phyloP scores from a whole-genome alignment of 1,140 invertebrate genomes.

The Microvelia longipes region DNA sequence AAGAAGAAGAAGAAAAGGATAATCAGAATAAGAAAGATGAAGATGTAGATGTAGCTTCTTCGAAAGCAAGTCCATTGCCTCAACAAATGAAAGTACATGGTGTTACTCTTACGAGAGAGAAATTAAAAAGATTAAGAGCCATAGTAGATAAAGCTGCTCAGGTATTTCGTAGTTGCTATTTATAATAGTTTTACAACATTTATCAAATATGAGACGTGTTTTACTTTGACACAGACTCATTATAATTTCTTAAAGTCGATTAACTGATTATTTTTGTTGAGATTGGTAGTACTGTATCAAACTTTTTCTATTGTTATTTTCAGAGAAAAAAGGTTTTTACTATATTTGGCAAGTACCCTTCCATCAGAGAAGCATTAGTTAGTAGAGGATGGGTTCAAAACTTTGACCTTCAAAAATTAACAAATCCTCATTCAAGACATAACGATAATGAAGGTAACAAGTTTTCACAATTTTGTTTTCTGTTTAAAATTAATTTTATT shows the following conservation, averaged over 20 bases:
- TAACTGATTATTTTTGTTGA: too few species aligned
- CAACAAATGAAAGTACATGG: not conserved
- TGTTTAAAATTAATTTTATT: not conserved
- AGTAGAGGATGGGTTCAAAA: constrained; percentile 22
- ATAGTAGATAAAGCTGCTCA: constrained; percentile 11
- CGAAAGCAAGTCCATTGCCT: not conserved
- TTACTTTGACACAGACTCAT: too few species aligned
- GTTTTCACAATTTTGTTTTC: not conserved
- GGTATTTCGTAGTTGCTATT: not conserved
- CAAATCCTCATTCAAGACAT: constrained; percentile 3
- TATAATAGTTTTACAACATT: not conserved
- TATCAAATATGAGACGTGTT: not conserved
- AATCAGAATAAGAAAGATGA: not conserved
- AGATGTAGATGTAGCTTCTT: not conserved
- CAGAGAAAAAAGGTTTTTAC: constrained; percentile 21
- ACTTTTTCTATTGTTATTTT: too few species aligned
- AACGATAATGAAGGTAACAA: constrained; percentile 13
- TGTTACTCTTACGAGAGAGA: constrained; percentile 2
- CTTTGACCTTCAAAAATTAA: constrained; percentile 11
- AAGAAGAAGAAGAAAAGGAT: too few species aligned
- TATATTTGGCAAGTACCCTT: constrained; percentile 20
- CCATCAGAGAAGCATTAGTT: constrained; percentile 18
- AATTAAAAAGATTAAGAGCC: constrained; percentile 2
- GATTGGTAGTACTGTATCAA: too few species aligned
- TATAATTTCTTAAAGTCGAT: too few species aligned